Base-by-base conservation (phyloP, 2,888 invertebrate genomes). In the Adelognathus sp. region DNA sequence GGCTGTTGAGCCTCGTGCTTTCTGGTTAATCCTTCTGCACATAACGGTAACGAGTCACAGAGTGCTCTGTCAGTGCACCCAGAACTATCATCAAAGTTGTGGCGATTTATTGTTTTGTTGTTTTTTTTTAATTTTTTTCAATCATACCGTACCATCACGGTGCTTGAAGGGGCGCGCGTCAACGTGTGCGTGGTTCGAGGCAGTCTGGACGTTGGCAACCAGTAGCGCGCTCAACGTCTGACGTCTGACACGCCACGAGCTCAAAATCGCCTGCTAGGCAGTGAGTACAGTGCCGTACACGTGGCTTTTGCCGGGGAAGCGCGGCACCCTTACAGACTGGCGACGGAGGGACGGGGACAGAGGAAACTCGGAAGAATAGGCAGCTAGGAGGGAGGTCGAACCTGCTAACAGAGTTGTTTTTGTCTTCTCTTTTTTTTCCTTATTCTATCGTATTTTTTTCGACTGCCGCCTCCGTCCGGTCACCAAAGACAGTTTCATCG, bases 261-360 rank as follows among this genome's bases (percentile, higher is more conserved):
- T 61, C 52, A 76, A 76, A 76, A 58, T 67, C 72, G 31, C 56
- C 56, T 56, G 4, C 50, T 29, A 11, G 67, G 29, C 44, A 61
- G n/a, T n/a, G 66, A 77, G 79, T 80, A 80, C 82, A 83, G 84
- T 84, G 82, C 82, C 82, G 82, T 83, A 80, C 84, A 83, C 84
- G 84, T 84, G 84, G 81, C 79, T 74, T 56, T 33, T 69, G 73
- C 58, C 80, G 52, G 58, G 60, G 67, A 78, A n/a, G n/a, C 81
- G 66, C 79, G 73, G 78, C 79, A 77, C 79, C 81, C 81, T 79
- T 76, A 61, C 61, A 70, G 56, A 39, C 46, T 58, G 66, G 66
- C 67, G 74, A 67, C 21, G 60, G 58, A 75, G 66, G 54, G 78
- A 69, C 75, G 70, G 44, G 21, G 70, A 69, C 67, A 46, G 58